Percentiles rank a stretch among this genome's conserved stretches.
phyloP scores from a whole-genome alignment of 1,140 invertebrate genomes.

The Bombus cullumanus region DNA sequence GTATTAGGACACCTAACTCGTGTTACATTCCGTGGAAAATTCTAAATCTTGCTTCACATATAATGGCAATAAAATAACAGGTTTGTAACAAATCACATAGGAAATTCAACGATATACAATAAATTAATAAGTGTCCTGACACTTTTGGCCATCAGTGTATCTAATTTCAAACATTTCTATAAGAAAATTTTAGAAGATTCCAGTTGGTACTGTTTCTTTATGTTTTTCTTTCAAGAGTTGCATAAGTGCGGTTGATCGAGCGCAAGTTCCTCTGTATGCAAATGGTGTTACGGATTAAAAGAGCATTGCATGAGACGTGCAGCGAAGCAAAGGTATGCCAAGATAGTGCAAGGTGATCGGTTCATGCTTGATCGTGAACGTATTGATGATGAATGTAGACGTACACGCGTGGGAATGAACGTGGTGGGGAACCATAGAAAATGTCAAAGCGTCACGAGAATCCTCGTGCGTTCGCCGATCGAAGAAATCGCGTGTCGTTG shows the following conservation, averaged over 20 bases:
- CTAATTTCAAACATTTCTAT: background rate
- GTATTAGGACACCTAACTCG: background rate
- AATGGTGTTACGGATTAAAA: conserved; percentile 46
- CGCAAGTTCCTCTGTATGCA: conserved; percentile 18
- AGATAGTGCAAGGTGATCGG: conserved; percentile 56
- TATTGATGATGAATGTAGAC: conserved; percentile 20
- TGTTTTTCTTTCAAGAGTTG: background rate
- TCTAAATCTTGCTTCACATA: background rate
- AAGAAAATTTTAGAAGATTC: background rate
- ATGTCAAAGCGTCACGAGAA: conserved; percentile 40
- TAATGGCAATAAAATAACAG: background rate
- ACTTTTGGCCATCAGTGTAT: background rate
- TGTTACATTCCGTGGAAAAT: background rate
- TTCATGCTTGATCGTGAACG: conserved; percentile 61
- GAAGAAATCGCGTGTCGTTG: conserved; percentile 1
- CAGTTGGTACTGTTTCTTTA: no score
- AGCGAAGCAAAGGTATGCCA: conserved; percentile 53
- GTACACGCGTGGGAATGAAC: conserved; percentile 6
- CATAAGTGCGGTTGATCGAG: background rate
- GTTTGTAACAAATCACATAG: no score
- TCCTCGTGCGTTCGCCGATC: background rate
- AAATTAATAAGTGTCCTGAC: background rate
- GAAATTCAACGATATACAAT: background rate
- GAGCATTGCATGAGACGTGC: conserved; percentile 51
- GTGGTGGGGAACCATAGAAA: background rate